phyloP scores from a whole-genome alignment of 2,797 vertebrate genomes.

The Uromys caudimaculatus region DNA sequence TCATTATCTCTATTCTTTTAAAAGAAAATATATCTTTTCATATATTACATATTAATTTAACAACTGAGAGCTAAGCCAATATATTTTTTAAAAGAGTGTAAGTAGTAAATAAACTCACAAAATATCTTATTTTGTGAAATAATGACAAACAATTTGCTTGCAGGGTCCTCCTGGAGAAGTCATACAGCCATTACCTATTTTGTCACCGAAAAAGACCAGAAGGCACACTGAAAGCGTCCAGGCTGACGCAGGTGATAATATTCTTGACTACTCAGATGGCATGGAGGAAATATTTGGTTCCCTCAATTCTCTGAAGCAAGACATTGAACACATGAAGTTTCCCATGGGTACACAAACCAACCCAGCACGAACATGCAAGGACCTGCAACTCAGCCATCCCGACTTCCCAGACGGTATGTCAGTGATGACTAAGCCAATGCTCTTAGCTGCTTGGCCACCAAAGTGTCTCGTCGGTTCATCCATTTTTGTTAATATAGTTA shows the following conservation, averaged over 20 bases:
- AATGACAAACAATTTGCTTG: conserved; percentile 31
- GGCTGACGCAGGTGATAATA: conserved; percentile 90
- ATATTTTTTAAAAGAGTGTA: not conserved
- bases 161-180: conserved; percentile 98
- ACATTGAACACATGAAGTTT: conserved; percentile 99
- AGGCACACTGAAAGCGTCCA: conserved; percentile 92
- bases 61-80: not conserved
- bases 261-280: conserved; percentile 95
- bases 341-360: conserved; percentile 97
- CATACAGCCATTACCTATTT: conserved; percentile 96
- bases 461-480: not conserved
- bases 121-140: not conserved
- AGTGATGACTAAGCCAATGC: not conserved
- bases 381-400: conserved; percentile 97
- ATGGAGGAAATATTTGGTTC: conserved; percentile 99
- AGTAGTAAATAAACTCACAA: not conserved
- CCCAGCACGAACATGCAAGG: conserved; percentile 97
- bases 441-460: not conserved
- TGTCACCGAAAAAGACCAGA: conserved; percentile 94
- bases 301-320: conserved; percentile 96
- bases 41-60: not conserved
- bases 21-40: not conserved
- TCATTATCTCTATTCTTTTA: not conserved
- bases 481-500: conserved; percentile 47
- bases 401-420: conserved; percentile 96